Conservation (phyloP, 2,113 vertebrate species). For the Ptyas mucosa region DNA sequence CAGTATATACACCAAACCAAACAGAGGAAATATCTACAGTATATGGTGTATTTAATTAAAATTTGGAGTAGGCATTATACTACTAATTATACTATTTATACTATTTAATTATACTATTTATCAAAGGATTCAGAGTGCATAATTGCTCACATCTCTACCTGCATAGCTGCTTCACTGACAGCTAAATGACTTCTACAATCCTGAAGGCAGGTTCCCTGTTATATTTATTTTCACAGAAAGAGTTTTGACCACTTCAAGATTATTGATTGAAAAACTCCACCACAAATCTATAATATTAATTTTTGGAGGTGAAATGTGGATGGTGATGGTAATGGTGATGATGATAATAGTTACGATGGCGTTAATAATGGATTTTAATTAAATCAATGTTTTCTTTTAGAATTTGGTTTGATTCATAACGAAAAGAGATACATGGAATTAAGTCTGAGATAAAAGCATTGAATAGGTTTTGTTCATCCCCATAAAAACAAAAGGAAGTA, state of each 20-base stretch:
- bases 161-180: neutral
- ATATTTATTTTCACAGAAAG: neutral
- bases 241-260: neutral
- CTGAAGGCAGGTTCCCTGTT: neutral
- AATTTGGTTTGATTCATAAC: constrained; percentile 61
- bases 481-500: neutral
- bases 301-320: constrained; percentile 2
- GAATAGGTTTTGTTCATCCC: constrained; percentile 58
- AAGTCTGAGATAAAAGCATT: constrained; percentile 49
- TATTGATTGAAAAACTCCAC: neutral
- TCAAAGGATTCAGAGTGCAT: neutral
- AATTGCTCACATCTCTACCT: neutral
- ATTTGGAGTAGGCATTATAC: neutral
- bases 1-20: neutral
- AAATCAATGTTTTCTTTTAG: constrained; percentile 29
- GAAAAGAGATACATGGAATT: constrained; percentile 57
- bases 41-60: neutral
- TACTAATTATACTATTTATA: neutral
- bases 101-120: neutral
- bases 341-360: neutral
- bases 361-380: neutral
- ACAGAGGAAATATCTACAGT: neutral
- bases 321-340: neutral
- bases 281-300: neutral
- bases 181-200: neutral